Evolutionary conservation across 2,113 vertebrate species (phyloP).

Genomic region (Grallaria varia): DNA sequence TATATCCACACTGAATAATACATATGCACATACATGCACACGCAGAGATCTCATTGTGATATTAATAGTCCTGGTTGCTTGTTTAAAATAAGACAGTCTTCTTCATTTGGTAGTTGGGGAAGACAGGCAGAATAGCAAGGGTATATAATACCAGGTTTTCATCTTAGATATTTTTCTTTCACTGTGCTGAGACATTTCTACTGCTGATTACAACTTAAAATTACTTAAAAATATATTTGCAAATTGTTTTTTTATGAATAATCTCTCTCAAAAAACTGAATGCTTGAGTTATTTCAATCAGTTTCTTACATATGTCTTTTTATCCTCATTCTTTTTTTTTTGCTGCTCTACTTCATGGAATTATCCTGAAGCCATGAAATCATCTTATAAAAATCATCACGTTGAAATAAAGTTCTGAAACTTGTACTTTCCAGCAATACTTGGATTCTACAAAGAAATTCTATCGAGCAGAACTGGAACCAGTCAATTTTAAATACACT

Average conservation of each 20-base stretch:
- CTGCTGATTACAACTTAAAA: not conserved
- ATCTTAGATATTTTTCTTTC: not conserved
- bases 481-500: conserved; percentile 68
- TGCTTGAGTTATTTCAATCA: not conserved
- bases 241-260: not conserved
- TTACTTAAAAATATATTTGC: not conserved
- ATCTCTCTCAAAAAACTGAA: not conserved
- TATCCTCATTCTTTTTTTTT: not conserved
- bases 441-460: conserved; percentile 69
- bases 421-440: conserved; percentile 66
- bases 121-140: not conserved
- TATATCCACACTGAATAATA: not conserved
- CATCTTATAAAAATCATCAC: not conserved
- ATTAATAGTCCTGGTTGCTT: not conserved
- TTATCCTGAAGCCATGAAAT: not conserved
- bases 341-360: not conserved
- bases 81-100: not conserved
- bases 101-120: not conserved
- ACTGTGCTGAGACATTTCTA: not conserved
- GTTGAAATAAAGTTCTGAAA: not conserved
- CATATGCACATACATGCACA: not conserved
- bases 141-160: not conserved
- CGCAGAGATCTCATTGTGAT: not conserved
- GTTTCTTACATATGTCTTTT: not conserved
- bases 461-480: conserved; percentile 63